phyloP scores from a whole-genome alignment of 2,888 invertebrate genomes.

The Hyalella azteca region DNA sequence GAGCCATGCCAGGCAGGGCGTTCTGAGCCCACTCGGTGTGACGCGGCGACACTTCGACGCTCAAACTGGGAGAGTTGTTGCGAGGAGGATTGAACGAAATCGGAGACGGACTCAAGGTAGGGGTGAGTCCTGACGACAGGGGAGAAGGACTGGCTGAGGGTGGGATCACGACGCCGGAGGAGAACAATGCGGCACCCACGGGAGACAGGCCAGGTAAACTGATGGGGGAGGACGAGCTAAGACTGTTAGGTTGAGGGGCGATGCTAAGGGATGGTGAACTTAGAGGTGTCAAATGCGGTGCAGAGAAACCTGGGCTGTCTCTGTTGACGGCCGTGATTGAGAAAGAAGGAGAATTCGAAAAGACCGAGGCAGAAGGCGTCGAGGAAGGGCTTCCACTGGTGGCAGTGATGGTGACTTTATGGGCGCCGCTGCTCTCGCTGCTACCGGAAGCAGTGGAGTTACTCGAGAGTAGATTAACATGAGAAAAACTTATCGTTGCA shows the following conservation, averaged over 20 bases:
- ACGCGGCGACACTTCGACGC: slow-evolving; percentile 28
- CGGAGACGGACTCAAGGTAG: not conserved
- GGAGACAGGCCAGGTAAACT: not conserved
- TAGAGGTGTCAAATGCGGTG: not conserved
- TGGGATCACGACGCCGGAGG: not conserved
- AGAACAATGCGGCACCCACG: not conserved
- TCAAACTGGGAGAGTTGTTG: not conserved
- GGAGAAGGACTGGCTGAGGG: slow-evolving; percentile 18
- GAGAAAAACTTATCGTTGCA: not conserved
- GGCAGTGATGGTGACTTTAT: slow-evolving; percentile 4
- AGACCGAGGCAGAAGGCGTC: not conserved
- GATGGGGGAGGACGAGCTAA: slow-evolving; percentile 15
- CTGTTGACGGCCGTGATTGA: slow-evolving; percentile 7
- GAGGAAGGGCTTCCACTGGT: not conserved
- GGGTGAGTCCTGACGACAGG: not conserved
- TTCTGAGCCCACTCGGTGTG: slow-evolving; percentile 39
- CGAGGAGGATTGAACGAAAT: slow-evolving; percentile 20
- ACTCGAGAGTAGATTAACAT: not conserved
- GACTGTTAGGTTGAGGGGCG: not conserved
- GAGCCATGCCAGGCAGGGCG: slow-evolving; percentile 17
- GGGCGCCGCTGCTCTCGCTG: not conserved
- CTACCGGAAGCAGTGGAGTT: not conserved
- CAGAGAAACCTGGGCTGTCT: not conserved
- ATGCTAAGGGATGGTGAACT: slow-evolving; percentile 5
- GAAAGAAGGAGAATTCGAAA: not conserved